Evolutionary conservation across 2,113 vertebrate genomes (phyloP), one percentile per base, ranked within the genome.

Genomic region (Blennius ocellaris): DNA sequence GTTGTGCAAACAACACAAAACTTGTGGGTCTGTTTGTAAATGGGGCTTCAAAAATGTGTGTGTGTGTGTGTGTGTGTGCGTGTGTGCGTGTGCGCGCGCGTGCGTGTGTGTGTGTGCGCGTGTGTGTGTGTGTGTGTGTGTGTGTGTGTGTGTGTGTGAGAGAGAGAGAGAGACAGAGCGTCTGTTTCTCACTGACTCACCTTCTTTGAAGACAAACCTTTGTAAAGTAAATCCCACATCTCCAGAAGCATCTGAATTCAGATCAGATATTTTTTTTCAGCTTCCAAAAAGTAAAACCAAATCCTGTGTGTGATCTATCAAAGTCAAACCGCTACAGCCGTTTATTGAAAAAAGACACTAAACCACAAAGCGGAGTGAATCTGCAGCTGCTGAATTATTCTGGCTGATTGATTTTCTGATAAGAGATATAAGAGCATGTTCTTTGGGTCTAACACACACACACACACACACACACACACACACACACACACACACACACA

Each of bases 281-380:
- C 75, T 74, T 79, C 37, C 56, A 73, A 81, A 73, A 59, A 56
- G 60, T 87, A 38, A 79, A 79, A 80, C 82, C 59, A 66, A 63
- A 86, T 70, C 47, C 62, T 57, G 44, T 69, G 49, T 72, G 72
- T 82, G 82, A 81, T 76, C 36, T 63, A 72, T 84, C 78, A 69
- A 50, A 71, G 62, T 75, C 49, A 63, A 74, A 80, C 66, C 76
- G 49, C 61, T 45, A 61, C 58, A 74, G 43, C 56, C 37, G 62
- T 30, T 47, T 37, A 5, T 1, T 15, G 21, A 64, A 70, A 57
- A 54, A 67, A 72, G 40, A 8, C 4, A 6, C 56, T 75, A 67
- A 84, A 88, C 69, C 80, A 78, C 79, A 78, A 86, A 71, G 68
- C 40, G 17, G 72, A 74, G 63, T 17, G 45, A 65, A 52, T 73